Evolutionary conservation across 2,888 invertebrate species (phyloP).

Genomic region (Macrophya alboannulata): DNA sequence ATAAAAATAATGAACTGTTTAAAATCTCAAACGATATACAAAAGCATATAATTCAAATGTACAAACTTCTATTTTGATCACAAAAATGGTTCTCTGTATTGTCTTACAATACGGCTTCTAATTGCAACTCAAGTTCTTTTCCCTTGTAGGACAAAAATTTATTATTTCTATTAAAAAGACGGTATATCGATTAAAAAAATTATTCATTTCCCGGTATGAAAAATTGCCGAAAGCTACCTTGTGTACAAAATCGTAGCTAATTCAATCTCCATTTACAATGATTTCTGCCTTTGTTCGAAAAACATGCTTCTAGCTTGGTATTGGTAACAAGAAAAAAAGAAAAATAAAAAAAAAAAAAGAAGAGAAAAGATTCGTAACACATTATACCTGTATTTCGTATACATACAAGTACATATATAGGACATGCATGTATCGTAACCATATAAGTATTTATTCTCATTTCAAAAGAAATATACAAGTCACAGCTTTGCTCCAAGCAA

Average conservation of each 20-base stretch:
- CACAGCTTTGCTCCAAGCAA: constrained; percentile 12
- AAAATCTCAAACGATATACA: constrained; percentile 11
- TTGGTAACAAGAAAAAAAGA: neutral
- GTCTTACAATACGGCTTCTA: neutral
- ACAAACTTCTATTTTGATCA: neutral
- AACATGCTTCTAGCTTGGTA: neutral
- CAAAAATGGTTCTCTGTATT: neutral
- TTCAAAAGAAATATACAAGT: constrained; percentile 2
- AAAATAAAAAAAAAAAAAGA: neutral
- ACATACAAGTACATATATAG: neutral
- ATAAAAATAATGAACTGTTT: neutral
- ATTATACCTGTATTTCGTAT: neutral
- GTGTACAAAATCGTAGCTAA: neutral
- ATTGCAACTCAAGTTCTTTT: neutral
- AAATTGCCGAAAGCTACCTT: neutral
- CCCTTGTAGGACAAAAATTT: neutral
- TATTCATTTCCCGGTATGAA: neutral
- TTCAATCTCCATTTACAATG: neutral
- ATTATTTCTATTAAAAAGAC: neutral
- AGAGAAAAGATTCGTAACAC: neutral
- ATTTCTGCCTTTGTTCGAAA: neutral
- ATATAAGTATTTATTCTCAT: constrained; percentile 44
- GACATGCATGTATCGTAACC: constrained; percentile 5
- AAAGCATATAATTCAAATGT: neutral
- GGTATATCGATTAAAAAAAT: neutral